Conservation (phyloP, 2,797 vertebrate genomes). For the Falco biarmicus region DNA sequence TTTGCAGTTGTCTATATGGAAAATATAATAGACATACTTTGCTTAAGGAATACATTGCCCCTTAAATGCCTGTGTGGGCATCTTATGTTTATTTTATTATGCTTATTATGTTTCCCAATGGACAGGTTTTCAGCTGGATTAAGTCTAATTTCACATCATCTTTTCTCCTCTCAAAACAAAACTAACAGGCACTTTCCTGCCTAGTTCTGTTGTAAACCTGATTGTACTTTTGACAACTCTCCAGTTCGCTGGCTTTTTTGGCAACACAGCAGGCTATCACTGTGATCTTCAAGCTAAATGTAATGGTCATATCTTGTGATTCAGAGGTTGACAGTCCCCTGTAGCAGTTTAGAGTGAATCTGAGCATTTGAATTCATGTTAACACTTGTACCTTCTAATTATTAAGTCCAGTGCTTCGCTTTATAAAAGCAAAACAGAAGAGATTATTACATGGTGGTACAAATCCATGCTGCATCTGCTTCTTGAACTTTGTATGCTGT, state of each 20-base stretch:
- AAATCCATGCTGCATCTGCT: not conserved
- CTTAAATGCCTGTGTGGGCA: not conserved
- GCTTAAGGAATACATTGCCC: not conserved
- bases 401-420: not conserved
- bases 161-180: not conserved
- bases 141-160: not conserved
- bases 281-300: not conserved
- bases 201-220: not conserved
- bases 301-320: not conserved
- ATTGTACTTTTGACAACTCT: not conserved
- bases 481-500: not conserved
- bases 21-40: not conserved
- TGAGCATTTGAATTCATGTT: not conserved
- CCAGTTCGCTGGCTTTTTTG: not conserved
- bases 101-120: not conserved
- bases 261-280: not conserved
- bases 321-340: not conserved
- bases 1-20: not conserved
- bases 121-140: not conserved
- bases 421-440: not conserved
- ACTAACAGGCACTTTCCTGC: not conserved
- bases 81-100: not conserved
- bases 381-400: not conserved
- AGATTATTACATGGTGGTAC: not conserved
- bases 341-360: not conserved